Base-by-base conservation (phyloP, 2,797 vertebrate species). In the Vipera latastei region DNA sequence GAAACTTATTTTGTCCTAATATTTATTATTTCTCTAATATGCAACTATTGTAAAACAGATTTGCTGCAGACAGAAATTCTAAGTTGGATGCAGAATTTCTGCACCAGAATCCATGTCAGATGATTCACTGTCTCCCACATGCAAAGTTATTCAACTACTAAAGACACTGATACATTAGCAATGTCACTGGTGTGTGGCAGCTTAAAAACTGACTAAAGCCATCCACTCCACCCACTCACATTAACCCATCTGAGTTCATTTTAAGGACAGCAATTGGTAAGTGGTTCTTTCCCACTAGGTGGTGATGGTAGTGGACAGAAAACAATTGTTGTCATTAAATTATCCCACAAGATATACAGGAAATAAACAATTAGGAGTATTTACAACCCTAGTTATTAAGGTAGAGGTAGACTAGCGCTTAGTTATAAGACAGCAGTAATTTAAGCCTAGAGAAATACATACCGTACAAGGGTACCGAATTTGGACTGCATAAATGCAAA, bases 71-170 rank as follows among this genome's bases (percentile, higher is more conserved):
- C 16, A 14, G 9, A 55, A n/a, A 32, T 69, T n/a, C 61, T 69
- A 25, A 32, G 16, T 20, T 63, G 28, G 8, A 18, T 48, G 18
- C 48, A 53, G 61, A 51, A 69, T 51, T 53, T 69, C 61, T 69
- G 3, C 28, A 20, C 48, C 28, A 55, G n/a, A 90, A 65, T 69
- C 16, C 51, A 55, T 28, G 9, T 20, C 28, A 53, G 51, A 90
- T 48, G 22, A 48, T 44, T 44, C 26, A 89, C 38, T 20, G 20
- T 25, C 88, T 63, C 32, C 59, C 88, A 89, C 44, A 18, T 51
- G 38, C 38, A 51, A 60, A 63, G 60, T 12, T 13, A 7, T 87
- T 26, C 6, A 95, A 94, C 95, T 94, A 97, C 95, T 96, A 97
- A 48, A 96, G 97, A 96, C 96, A 83, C 9, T 48, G 38, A 83